phyloP scores from a whole-genome alignment of 2,797 vertebrate species.

The Dendrocincla tyrannina region DNA sequence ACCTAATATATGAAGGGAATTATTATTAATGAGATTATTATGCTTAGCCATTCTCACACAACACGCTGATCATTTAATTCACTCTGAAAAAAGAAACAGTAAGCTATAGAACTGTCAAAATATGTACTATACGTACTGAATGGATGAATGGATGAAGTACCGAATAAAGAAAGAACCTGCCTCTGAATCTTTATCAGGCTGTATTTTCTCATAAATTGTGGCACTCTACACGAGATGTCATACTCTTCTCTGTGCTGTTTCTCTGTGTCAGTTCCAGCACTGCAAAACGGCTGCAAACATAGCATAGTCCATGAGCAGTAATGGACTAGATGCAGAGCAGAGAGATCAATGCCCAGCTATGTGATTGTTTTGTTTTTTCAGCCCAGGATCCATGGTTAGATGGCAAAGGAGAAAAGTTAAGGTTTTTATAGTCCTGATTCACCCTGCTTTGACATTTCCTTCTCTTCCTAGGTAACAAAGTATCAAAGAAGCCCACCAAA shows the following conservation, averaged over 20 bases:
- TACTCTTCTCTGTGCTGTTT: neutral
- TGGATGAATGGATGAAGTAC: neutral
- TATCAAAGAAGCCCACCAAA: neutral
- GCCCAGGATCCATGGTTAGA: neutral
- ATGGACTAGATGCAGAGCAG: neutral
- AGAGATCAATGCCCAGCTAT: neutral
- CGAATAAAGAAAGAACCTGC: neutral
- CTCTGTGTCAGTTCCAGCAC: neutral
- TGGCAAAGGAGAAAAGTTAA: neutral
- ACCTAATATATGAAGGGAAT: neutral
- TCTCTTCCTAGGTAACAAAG: neutral
- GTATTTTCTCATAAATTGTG: neutral
- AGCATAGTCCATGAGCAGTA: neutral
- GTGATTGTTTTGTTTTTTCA: neutral
- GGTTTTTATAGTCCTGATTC: neutral
- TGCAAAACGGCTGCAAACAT: neutral
- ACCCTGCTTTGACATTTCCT: neutral
- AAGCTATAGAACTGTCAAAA: neutral
- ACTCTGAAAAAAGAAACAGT: neutral
- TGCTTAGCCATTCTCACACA: neutral
- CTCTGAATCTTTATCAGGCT: neutral
- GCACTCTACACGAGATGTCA: neutral
- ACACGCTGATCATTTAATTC: neutral
- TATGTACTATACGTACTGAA: neutral
- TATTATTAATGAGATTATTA: constrained; percentile 20